Evolutionary conservation across 2,797 vertebrate species (phyloP).

Genomic region (Epinephelus malabaricus): DNA sequence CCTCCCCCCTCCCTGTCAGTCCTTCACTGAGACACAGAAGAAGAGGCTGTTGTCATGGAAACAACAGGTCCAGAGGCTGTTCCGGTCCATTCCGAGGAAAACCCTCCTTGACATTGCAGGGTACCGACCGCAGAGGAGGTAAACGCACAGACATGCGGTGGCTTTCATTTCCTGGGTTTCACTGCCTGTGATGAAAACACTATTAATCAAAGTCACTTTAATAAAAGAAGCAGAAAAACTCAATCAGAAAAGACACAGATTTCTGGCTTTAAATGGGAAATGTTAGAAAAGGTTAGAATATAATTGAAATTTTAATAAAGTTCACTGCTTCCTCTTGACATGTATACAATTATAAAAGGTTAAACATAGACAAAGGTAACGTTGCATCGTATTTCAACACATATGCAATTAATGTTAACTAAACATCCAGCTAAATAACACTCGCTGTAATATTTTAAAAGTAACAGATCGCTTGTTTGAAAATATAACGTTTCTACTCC

Average conservation of each 20-base stretch:
- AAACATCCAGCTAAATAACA: no score
- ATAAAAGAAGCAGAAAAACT: neutral
- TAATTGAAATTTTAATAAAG: neutral
- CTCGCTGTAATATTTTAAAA: no score
- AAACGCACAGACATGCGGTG: neutral
- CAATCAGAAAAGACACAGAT: neutral
- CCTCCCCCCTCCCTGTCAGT: conserved; percentile 80
- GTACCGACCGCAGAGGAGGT: conserved; percentile 96
- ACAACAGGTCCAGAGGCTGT: conserved; percentile 99
- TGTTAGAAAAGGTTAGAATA: neutral
- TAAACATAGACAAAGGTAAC: neutral
- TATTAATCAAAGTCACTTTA: neutral
- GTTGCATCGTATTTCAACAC: no score
- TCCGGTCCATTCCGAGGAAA: conserved; percentile 98
- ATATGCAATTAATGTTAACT: no score
- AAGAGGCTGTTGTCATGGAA: conserved; percentile 99
- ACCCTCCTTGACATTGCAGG: conserved; percentile 96
- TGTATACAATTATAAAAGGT: neutral
- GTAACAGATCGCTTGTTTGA: no score
- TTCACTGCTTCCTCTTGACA: neutral
- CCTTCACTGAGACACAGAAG: conserved; percentile 98
- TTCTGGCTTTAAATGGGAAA: neutral
- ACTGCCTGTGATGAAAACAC: neutral
- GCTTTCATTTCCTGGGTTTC: neutral
- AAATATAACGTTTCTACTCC: no score